Conservation (phyloP, 1,140 invertebrate genomes). For the Drosophila takahashii region DNA sequence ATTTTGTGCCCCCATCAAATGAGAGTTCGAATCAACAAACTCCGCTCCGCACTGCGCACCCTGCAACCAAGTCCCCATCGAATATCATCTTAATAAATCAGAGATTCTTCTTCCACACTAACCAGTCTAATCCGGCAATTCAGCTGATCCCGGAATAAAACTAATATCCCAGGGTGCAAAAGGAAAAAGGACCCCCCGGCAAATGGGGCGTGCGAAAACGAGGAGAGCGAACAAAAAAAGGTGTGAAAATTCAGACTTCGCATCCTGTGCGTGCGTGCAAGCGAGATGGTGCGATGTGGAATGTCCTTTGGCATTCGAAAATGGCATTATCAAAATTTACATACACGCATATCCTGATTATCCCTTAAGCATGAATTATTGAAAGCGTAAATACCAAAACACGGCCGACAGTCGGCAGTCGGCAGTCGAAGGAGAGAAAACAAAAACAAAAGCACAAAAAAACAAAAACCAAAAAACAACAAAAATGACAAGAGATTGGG, state of each 20-base stretch:
- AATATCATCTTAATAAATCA: constrained; percentile 35
- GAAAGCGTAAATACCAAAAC: constrained; percentile 80
- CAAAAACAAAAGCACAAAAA: background rate
- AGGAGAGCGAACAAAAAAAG: constrained; percentile 22
- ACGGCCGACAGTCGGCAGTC: constrained; percentile 43
- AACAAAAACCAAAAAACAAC: background rate
- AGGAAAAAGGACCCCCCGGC: background rate
- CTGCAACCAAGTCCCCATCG: background rate
- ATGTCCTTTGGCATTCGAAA: constrained; percentile 61
- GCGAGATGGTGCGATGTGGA: constrained; percentile 7
- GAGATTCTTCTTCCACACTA: constrained; percentile 8
- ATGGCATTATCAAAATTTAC: constrained; percentile 82
- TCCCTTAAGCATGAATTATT: constrained; percentile 83
- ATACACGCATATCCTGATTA: constrained; percentile 81
- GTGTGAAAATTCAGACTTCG: constrained; percentile 46
- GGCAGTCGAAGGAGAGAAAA: constrained; percentile 6
- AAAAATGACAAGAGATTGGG: constrained; percentile 1
- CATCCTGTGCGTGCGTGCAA: constrained; percentile 14
- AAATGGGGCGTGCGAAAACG: constrained; percentile 38
- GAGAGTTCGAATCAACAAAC: constrained; percentile 1
- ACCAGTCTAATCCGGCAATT: constrained; percentile 27
- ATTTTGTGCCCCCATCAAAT: background rate
- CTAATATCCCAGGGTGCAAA: constrained; percentile 29
- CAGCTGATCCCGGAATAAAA: constrained; percentile 46
- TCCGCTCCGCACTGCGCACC: background rate